Conservation (phyloP, 2,113 vertebrate genomes). For the Rhinoderma darwinii region DNA sequence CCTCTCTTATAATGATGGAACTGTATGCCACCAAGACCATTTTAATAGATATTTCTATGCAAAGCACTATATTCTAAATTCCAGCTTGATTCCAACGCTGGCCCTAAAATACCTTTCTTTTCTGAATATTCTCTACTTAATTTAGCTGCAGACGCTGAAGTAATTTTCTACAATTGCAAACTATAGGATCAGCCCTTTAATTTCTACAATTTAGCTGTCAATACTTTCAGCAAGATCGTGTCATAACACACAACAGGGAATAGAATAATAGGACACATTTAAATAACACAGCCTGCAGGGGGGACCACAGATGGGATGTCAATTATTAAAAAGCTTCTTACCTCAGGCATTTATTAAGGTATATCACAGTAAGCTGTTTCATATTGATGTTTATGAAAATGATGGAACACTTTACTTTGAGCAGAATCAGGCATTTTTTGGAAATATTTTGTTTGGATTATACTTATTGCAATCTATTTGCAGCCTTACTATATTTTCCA, state of each 20-base stretch:
- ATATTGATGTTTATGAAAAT: conserved; percentile 17
- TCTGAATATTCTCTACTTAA: not conserved
- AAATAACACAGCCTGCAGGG: conserved; percentile 51
- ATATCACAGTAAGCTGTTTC: not conserved
- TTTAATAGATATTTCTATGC: not conserved
- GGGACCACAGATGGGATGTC: conserved; percentile 57
- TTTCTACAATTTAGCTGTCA: not conserved
- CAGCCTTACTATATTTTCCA: not conserved
- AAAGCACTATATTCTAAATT: not conserved
- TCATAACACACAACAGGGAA: not conserved
- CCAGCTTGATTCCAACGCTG: not conserved
- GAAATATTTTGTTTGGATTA: not conserved
- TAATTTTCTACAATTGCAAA: conserved; percentile 20
- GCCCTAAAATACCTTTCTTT: not conserved
- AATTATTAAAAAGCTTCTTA: conserved; percentile 61
- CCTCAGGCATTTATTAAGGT: conserved; percentile 52
- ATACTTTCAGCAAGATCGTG: not conserved
- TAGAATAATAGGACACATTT: not conserved
- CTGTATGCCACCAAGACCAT: not conserved
- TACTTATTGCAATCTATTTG: not conserved
- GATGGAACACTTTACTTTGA: not conserved
- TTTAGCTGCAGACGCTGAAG: conserved; percentile 1
- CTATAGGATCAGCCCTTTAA: conserved; percentile 13
- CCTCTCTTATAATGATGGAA: not conserved
- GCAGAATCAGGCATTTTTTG: not conserved